Evolutionary conservation across 2,888 invertebrate genomes (phyloP).

Genomic region (Thysanoteuthis rhombus): DNA sequence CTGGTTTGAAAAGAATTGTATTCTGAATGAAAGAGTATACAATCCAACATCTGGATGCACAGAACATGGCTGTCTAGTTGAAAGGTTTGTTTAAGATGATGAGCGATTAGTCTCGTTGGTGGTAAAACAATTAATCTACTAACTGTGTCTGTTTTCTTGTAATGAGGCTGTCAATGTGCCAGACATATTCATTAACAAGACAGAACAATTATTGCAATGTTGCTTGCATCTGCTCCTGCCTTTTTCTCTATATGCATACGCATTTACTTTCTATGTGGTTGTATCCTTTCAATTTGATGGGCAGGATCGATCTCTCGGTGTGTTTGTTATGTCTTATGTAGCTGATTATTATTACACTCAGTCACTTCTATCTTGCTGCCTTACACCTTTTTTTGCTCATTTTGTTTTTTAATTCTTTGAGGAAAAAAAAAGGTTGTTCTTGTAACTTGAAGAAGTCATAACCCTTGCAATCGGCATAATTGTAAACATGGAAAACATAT

Average conservation of each 20-base stretch:
- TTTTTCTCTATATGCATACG: neutral
- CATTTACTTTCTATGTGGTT: neutral
- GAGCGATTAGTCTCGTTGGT: neutral
- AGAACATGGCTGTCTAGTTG: neutral
- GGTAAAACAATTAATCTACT: neutral
- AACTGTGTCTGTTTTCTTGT: neutral
- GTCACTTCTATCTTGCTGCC: neutral
- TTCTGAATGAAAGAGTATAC: neutral
- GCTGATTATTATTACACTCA: neutral
- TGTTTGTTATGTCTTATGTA: neutral
- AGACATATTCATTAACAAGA: neutral
- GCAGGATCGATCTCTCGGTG: neutral
- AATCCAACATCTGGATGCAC: neutral
- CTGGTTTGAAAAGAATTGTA: neutral
- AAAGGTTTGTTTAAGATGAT: neutral
- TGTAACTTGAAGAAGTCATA: neutral
- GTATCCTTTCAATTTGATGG: neutral
- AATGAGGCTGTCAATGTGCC: neutral
- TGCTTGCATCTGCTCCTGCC: neutral
- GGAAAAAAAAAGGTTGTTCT: neutral
- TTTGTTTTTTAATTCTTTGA: neutral
- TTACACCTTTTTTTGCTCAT: neutral
- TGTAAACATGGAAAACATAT: constrained; percentile 12
- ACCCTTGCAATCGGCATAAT: neutral
- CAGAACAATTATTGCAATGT: neutral